Evolutionary conservation across 2,888 invertebrate genomes (phyloP).

Genomic region (Hyposoter dolosus): DNA sequence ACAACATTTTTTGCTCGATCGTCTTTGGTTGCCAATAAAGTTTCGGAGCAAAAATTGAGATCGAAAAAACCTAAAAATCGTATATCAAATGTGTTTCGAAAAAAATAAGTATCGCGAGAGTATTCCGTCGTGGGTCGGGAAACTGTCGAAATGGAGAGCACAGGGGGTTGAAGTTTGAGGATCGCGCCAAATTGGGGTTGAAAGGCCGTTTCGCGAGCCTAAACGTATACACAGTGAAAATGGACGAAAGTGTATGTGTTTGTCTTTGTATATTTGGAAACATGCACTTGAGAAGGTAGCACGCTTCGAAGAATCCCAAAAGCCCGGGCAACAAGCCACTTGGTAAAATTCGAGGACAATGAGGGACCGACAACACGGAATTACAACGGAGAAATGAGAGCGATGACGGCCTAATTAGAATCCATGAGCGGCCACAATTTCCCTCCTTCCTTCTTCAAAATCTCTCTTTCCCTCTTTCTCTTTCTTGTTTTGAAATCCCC

Average conservation of each 20-base stretch:
- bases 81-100: neutral
- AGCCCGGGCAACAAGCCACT: conserved; percentile 79
- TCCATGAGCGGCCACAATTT: conserved; percentile 42
- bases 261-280: neutral
- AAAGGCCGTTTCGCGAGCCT: conserved; percentile 70
- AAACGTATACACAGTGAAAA: neutral
- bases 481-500: neutral
- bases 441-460: conserved; percentile 17
- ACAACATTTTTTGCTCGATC: too few relatives aligned
- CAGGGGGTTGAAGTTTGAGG: conserved; percentile 54
- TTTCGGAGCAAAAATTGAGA: neutral
- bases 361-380: conserved; percentile 75
- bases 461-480: neutral
- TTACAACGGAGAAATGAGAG: conserved; percentile 75
- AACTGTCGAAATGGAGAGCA: neutral
- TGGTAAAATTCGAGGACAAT: conserved; percentile 79
- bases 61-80: neutral
- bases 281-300: conserved; percentile 46
- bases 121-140: neutral
- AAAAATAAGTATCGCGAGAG: neutral
- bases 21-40: too few relatives aligned
- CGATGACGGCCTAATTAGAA: conserved; percentile 79
- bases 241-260: neutral
- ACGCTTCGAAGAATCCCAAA: conserved; percentile 79
- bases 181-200: conserved; percentile 76